Evolutionary conservation across 2,888 invertebrate genomes (phyloP), one percentile per base, ranked within the genome.

Genomic region (Dryadula phaetusa): DNA sequence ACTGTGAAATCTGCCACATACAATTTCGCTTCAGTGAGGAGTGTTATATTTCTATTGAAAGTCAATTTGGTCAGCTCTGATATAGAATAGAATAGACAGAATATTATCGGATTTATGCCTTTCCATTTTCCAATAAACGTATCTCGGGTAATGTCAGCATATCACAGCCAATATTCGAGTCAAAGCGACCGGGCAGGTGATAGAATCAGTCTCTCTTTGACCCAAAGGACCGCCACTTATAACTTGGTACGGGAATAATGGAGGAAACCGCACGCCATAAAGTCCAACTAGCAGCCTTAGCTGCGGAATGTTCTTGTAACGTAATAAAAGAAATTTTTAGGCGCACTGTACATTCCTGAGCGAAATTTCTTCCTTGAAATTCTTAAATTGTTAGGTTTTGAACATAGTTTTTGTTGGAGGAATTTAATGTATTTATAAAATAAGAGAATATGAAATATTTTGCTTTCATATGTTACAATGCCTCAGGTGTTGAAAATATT

Each of bases 191-290:
- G 78, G 78, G 74, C 85, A 86, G 88, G 86, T 86, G 86, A 86
- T 88, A 85, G 81, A 86, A 87, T 87, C 82, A 84, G 76, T 78
- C 78, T 78, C 81, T 79, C 70, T 77, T 79, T 80, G 76, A 76
- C 82, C 82, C 78, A 81, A 82, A 77, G 81, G 72, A 71, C 78
- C 72, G 72, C 72, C 87, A 85, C 88, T 87, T 82, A 81, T 79
- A 87, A 88, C 86, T 89, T 85, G 80, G 83, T 82, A 83, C 81
- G 79, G 70, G 81, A 86, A 88, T 90, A 89, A 90, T 90, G 89
- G 88, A 87, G 79, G 71, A 75, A 76, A 77, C 77, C 75, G 71
- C 73, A 76, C 70, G 73, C 72, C 34, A 80, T 81, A 78, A 76
- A 78, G 77, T 78, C 74, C 70, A 52, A 54, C 53, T 66, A 58